Evolutionary conservation across 2,888 invertebrate genomes (phyloP), one percentile per base, ranked within the genome.

Genomic region (Cheilosia pagana): DNA sequence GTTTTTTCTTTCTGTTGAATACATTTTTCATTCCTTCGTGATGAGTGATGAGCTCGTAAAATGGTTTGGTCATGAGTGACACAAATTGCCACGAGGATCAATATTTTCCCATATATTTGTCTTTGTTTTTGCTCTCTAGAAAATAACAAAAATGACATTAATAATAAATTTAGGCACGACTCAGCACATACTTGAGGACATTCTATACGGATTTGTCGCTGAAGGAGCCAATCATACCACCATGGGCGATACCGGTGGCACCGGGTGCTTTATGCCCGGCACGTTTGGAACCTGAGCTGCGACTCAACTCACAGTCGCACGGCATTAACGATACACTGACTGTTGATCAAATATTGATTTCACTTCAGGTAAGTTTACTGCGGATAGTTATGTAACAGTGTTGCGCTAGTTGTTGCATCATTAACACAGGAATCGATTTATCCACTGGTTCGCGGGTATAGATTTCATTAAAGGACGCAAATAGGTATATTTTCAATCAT

Each of bases 241-340:
- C 91, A 77, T 93, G 93, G 93, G 92, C 93, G 23, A 92, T 92
- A 62, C 92, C 92, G 3, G 89, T 93, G 70, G 92, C 93, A 5
- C 91, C 92, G 16, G 93, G 93, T 68, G 92, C 92, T 28, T 90
- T 93, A 55, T 93, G 93, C 87, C 92, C 93, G n/a, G 93, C 93
- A 50, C 92, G 92, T 87, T 92, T 93, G 88, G 92, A 93, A 86
- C 93, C 93, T n/a, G 92, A 93, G 60, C 88, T 93, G 41, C 91
- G 92, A 85, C 88, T 93, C 87, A 91, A 89, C 75, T 86, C 88
- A 25, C 89, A 89, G 87, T 89, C 90, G 67, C 89, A 90, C 88
- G 89, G 89, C 75, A 88, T 88, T 86, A 89, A 88, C 87, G 91
- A 92, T 87, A 88, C 88, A 63, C 86, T 90, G 53, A 88, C 88